Evolutionary conservation across 2,888 invertebrate genomes (phyloP).

Genomic region (Calameuta pallipes): DNA sequence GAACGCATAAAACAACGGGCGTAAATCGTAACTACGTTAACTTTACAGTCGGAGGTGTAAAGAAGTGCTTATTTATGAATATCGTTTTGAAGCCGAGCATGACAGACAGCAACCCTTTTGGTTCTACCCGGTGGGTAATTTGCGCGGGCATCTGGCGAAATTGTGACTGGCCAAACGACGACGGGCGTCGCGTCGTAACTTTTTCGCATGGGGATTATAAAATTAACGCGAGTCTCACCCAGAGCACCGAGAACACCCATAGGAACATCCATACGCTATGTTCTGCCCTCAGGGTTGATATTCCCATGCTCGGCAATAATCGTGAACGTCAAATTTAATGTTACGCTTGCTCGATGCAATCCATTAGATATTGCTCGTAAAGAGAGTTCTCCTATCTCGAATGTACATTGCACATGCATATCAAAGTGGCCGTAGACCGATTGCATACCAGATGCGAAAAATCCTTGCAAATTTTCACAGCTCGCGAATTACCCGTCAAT

Average conservation of each 20-base stretch:
- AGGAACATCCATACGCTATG: slow-evolving; percentile 9
- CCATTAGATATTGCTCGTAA: slow-evolving; percentile 67
- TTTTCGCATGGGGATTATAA: slow-evolving; percentile 53
- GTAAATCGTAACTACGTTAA: slow-evolving; percentile 39
- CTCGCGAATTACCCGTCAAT: too few species aligned
- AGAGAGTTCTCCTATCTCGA: slow-evolving; percentile 59
- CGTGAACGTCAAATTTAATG: slow-evolving; percentile 66
- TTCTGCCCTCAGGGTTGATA: slow-evolving; percentile 13
- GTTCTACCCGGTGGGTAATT: slow-evolving; percentile 29
- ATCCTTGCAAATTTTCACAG: neutral
- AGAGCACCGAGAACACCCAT: slow-evolving; percentile 23
- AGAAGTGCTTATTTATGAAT: slow-evolving; percentile 33
- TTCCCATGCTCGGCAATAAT: slow-evolving; percentile 53
- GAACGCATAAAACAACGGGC: slow-evolving; percentile 1
- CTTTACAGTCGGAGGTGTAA: slow-evolving; percentile 28
- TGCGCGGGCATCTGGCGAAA: slow-evolving; percentile 47
- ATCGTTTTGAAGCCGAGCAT: slow-evolving; percentile 19
- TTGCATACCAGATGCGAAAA: neutral
- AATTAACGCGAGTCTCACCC: slow-evolving; percentile 53
- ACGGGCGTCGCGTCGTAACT: slow-evolving; percentile 35
- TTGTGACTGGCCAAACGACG: slow-evolving; percentile 32
- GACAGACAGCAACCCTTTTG: slow-evolving; percentile 31
- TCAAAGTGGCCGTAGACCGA: slow-evolving; percentile 6
- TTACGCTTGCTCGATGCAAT: slow-evolving; percentile 59
- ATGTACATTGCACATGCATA: slow-evolving; percentile 26